Base-by-base conservation (phyloP, 2,888 invertebrate species). In the Calameuta filiformis region DNA sequence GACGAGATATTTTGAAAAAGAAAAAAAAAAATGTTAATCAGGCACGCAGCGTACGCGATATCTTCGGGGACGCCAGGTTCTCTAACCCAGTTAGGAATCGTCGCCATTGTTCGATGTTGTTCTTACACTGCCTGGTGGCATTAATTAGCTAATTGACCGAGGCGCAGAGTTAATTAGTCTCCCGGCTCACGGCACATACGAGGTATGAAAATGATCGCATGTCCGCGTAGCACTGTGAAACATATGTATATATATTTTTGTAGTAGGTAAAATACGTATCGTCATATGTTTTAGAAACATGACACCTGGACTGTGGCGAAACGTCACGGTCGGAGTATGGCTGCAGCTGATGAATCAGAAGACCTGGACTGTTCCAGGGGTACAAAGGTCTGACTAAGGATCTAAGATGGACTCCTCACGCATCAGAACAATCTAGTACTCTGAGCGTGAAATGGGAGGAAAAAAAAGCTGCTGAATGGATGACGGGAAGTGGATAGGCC, bases 91-190 rank as follows among this genome's bases (percentile, higher is more conserved):
- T 74, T 34, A 35, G 15, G 12, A 23, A 15, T 30, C 12, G 71
- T 31, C 71, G 33, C 71, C 71, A 71, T 71, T 71, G 71, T 71
- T 71, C 33, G 3, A 12, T 23, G 31, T 34, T 31, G 71, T 71
- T 71, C 77, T 81, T 79, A 35, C 35, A n/a, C 35, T 74, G 33
- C 73, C 35, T 31, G 30, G 33, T 76, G 56, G 81, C 83, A 83
- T 87, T 87, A 86, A 88, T 87, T 86, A 86, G 84, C 86, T 87
- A 86, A 87, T 87, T 83, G 86, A 86, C 81, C 84, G 81, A 84
- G 79, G 77, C 79, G 75, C 77, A 56, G 79, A 77, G 82, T 84
- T 86, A 86, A 85, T 85, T 84, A 86, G 82, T 69, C 81, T 23
- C 71, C 31, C 15, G 23, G 23, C 56, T 9, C 56, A 33, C 12